Base-by-base conservation (phyloP, 2,888 invertebrate species). In the Lasioglossum pauxillum region DNA sequence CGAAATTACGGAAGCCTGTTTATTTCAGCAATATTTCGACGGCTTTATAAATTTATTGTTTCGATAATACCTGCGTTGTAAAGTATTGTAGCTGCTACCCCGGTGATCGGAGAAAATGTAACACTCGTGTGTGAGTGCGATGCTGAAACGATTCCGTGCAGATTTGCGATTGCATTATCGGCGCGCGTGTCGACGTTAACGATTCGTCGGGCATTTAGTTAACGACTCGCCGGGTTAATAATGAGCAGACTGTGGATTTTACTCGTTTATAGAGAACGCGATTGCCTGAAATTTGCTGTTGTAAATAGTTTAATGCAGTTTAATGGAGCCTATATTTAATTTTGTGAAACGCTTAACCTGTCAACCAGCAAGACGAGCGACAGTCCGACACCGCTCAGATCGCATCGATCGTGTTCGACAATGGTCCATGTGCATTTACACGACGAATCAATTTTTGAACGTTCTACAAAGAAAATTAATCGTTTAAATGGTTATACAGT, bases 131-230 rank as follows among this genome's bases (percentile, higher is more conserved):
- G 49, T 49, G 49, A 16, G 53, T 23, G 53, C 10, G 60, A 5
- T 5, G 16, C 5, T 27, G 27, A 27, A 60, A 27, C 60, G 60
- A 64, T 31, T 64, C 31, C 64, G 64, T 7, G 64, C 64, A 64
- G 64, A 64, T 64, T 64, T 64, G 64, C 31, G 64, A 64, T 19
- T 19, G 38, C 53, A 27, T 23, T n/a, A 60, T 41, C 57, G 41
- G 44, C 46, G 23, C 27, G 31, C 14, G 16, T 35, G n/a, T 38
- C 77, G 19, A 27, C 27, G n/a, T 19, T 44, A 69, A 69, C n/a
- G 71, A 71, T 60, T 77, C 67, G 77, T 81, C 44, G 44, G 71
- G 41, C 41, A 23, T 19, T 67, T 67, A 57, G 72, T 57, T 73
- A 72, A 44, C 57, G 10, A 57, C 16, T 8, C 38, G 7, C 44